Percentiles rank a stretch among this genome's conserved stretches.
These are phyloP conservation scores for Zeuzera pyrina DNA, from an alignment of 2,888 invertebrate genomes.

Conservation along the genomic window DNA sequence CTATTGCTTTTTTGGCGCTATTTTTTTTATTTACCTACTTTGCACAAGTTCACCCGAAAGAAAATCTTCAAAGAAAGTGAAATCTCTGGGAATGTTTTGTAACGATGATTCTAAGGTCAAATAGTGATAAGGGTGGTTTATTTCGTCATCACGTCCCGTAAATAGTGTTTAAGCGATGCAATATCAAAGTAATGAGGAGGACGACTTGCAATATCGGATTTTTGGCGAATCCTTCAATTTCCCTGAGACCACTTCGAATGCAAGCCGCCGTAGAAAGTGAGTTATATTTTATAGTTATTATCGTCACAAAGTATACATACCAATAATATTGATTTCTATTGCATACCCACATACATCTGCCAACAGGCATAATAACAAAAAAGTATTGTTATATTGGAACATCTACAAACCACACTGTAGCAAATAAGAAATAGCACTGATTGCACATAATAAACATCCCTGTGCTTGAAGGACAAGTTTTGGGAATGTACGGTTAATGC, in stretches of 20 bases:
- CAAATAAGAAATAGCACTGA: no score
- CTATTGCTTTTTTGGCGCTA: slow-evolving; percentile 22
- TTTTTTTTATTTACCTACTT: slow-evolving; percentile 11
- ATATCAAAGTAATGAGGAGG: slow-evolving; percentile 66
- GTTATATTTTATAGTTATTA: no score
- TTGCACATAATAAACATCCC: no score
- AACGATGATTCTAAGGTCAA: slow-evolving; percentile 56
- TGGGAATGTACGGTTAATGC: no score
- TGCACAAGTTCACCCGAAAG: slow-evolving; percentile 4
- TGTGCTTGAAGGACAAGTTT: no score
- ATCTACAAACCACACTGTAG: no score
- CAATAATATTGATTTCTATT: no score
- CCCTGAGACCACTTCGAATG: slow-evolving; percentile 31
- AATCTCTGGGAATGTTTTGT: slow-evolving; percentile 25
- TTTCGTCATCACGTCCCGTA: slow-evolving; percentile 37
- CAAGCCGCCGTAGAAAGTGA: slow-evolving; percentile 54
- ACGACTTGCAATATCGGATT: slow-evolving; percentile 69
- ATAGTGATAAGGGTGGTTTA: slow-evolving; percentile 54
- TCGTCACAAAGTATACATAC: no score
- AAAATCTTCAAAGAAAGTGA: slow-evolving; percentile 9
- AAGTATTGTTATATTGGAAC: no score
- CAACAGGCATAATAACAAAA: no score
- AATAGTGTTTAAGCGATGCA: slow-evolving; percentile 65
- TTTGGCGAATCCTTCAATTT: slow-evolving; percentile 67
- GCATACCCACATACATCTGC: no score